Evolutionary conservation across 2,113 vertebrate genomes (phyloP), one percentile per base, ranked within the genome.

Genomic region (Riparia riparia): DNA sequence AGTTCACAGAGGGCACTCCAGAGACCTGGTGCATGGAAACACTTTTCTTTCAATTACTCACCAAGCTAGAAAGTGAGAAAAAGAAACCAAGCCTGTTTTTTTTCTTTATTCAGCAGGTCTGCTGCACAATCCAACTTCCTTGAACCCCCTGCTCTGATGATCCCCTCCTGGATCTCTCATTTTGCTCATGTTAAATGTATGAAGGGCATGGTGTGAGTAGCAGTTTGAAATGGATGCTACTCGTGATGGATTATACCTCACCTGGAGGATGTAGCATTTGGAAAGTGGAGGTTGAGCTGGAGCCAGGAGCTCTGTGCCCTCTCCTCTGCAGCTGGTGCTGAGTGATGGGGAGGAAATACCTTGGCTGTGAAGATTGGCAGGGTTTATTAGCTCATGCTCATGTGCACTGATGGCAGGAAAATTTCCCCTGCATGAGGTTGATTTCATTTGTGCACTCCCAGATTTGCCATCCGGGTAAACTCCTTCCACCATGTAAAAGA

Each of bases 261-360:
- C 47, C 24, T 45, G 45, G 60, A 78, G 37, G 49, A 81, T 25
- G n/a, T 17, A 70, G 54, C 32, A 3, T 66, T 54, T 73, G 47
- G 88, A 66, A 72, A 74, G 24, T 17, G 26, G 61, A 66, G 6
- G 57, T 2, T 86, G 86, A 81, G 34, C 47, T 32, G 34, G 26
- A 83, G 50, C 34, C 5, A 15, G 47, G 32, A 89, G 37, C 39
- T 14, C 26, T 16, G 9, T 45, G 72, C 20, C 61, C 61, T 68
- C 66, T 84, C 58, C 19, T 69, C 26, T 85, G 78, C 74, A 88
- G 50, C 51, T 79, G 28, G 81, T 72, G 73, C 56, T 91, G 91
- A 93, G 42, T 87, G 93, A 84, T n/a, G 65, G 47, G 44, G 49
- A 96, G 90, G 81, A 87, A 96, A 95, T 66, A 41, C 31, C 73